Percentiles rank a stretch among this genome's conserved stretches.
These are phyloP conservation scores for Gorsachius goisagi DNA, from an alignment of 2,113 vertebrate species.

Conservation along the genomic window DNA sequence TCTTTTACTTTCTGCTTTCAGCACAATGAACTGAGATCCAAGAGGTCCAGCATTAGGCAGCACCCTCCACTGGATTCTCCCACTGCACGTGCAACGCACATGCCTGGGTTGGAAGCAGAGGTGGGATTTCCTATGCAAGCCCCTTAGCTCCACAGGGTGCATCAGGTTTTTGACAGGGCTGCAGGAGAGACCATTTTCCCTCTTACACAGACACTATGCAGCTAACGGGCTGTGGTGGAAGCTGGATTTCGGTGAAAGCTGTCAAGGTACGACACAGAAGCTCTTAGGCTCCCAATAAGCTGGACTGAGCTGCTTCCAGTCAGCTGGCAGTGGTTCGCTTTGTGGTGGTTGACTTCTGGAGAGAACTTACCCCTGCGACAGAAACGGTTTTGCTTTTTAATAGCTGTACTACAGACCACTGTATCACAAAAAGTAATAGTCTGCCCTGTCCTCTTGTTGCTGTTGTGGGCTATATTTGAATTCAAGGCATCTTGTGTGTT, in stretches of 20 bases:
- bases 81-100: rapidly evolving
- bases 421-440: not conserved
- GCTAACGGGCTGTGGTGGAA: not conserved
- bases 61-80: not conserved
- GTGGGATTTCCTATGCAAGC: not conserved
- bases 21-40: not conserved
- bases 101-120: not conserved
- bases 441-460: not conserved
- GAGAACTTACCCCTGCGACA: not conserved
- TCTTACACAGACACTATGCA: not conserved
- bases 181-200: not conserved
- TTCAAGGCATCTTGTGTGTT: not conserved
- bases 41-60: not conserved
- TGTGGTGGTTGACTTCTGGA: not conserved
- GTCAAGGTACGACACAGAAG: not conserved
- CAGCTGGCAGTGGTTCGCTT: not conserved
- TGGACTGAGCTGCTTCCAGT: not conserved
- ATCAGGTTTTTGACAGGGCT: not conserved
- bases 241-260: not conserved
- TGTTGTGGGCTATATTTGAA: not conserved
- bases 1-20: not conserved
- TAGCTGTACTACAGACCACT: not conserved
- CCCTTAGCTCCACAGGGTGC: not conserved
- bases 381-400: not conserved
- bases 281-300: not conserved